Evolutionary conservation across 1,140 invertebrate species (phyloP), one percentile per base, ranked within the genome.

Genomic region (Papilio glaucus): DNA sequence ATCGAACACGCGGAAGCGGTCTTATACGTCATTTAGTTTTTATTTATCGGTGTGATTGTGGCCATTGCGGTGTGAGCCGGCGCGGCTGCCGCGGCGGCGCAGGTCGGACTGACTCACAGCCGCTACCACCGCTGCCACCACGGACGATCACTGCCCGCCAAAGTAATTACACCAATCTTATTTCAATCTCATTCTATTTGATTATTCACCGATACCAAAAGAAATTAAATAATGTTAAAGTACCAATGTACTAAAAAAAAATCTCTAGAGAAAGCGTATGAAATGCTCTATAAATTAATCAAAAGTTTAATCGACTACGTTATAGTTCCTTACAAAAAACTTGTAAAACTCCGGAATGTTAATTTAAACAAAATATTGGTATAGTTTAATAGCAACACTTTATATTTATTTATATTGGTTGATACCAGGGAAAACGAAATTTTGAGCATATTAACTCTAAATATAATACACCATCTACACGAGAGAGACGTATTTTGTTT

Each of bases 101-200:
- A 74, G 74, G 78, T 76, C 81, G 77, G 75, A 92, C 88, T 89
- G 88, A 81, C 67, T 24, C 21, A 68, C 15, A 21, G 72, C 72
- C 62, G 45, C 69, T 72, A 61, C 72, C 71, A 81, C 72, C 80
- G 80, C 75, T 68, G 73, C 75, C 70, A 73, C 29, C 29, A 6
- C 29, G 29, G 29, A 33, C 71, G 26, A 41, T 73, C 67, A 75
- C 63, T 75, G 29, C 29, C 70, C 67, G 76, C 69, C 65, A 78
- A 84, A 88, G 86, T 89, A 85, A 85, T 79, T 75, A 77, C 71
- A 78, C 82, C 80, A 85, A 69, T 87, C 83, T 80, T 75, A 74
- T 79, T 84, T 81, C 86, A 84, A 89, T 91, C 88, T 88, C 82
- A 88, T 86, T 91, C 89, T 84, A 84, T 88, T 85, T 79, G 75